These are phyloP conservation scores for Xerus rutilus DNA, from an alignment of 2,797 vertebrate species.

Conservation along the genomic window DNA sequence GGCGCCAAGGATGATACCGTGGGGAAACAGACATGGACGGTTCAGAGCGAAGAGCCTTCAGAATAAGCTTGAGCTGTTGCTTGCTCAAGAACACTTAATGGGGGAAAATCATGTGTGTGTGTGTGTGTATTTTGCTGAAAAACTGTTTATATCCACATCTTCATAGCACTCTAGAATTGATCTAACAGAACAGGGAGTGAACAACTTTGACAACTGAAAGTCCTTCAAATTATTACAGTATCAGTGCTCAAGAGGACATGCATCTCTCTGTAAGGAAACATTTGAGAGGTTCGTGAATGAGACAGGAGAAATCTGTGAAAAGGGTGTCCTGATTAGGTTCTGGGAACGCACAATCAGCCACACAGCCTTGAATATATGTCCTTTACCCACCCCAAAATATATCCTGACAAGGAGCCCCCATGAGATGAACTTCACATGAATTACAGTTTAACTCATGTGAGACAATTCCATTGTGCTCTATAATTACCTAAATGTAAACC, in stretches of 20 bases:
- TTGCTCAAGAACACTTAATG: not conserved
- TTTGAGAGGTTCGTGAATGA: not conserved
- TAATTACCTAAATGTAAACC: not conserved
- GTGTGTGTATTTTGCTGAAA: not conserved
- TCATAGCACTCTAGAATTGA: not conserved
- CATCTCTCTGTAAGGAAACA: not conserved
- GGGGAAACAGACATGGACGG: not conserved
- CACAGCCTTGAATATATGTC: not conserved
- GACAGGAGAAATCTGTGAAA: not conserved
- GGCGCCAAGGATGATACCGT: not conserved
- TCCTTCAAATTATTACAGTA: not conserved
- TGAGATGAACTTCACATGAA: not conserved
- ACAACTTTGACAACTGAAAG: not conserved
- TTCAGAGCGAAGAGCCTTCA: not conserved
- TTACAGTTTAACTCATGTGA: not conserved
- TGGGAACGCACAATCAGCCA: not conserved
- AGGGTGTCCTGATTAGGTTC: no score
- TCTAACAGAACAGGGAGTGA: not conserved
- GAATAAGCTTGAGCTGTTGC: not conserved
- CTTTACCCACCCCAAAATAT: not conserved
- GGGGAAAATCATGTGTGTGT: no score
- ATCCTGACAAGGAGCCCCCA: not conserved
- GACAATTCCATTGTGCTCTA: not conserved
- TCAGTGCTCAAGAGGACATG: no score
- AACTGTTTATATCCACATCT: not conserved